These are phyloP conservation scores for Myrmecophaga tridactyla DNA, from an alignment of 2,113 vertebrate genomes.

Conservation along the genomic window DNA sequence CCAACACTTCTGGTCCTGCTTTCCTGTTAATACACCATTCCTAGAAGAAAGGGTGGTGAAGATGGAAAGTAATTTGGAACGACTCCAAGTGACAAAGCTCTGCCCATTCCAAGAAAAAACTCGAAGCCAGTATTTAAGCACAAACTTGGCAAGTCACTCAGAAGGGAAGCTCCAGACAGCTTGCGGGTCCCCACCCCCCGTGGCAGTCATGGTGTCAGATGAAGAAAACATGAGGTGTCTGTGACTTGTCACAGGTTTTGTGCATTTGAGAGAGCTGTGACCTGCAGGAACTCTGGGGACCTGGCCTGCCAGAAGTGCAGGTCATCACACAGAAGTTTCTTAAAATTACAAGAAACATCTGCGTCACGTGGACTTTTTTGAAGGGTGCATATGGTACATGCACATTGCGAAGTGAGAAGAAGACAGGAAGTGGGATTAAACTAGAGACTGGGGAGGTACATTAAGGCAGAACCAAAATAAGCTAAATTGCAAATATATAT, in stretches of 20 bases:
- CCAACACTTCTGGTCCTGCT: slow-evolving; percentile 98
- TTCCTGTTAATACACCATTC: slow-evolving; percentile 96
- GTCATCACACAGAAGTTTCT: slow-evolving; percentile 69
- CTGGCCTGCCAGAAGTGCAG: slow-evolving; percentile 78
- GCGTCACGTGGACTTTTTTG: slow-evolving; percentile 77
- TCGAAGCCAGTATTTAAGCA: slow-evolving; percentile 96
- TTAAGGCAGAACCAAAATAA: slow-evolving; percentile 85
- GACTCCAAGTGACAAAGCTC: slow-evolving; percentile 97
- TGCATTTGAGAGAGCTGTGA: slow-evolving; percentile 63
- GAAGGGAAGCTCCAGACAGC: slow-evolving; percentile 98
- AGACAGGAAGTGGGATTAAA: slow-evolving; percentile 78
- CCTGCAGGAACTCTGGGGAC: slow-evolving; percentile 78
- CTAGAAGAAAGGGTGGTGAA: slow-evolving; percentile 98
- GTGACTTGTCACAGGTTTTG: slow-evolving; percentile 66
- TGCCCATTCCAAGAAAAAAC: slow-evolving; percentile 97
- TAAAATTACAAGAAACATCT: slow-evolving; percentile 78
- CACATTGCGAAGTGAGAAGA: slow-evolving; percentile 79
- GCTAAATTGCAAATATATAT: too few relatives aligned
- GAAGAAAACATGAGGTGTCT: slow-evolving; percentile 93
- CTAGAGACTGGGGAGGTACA: slow-evolving; percentile 82
- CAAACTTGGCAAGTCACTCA: slow-evolving; percentile 94
- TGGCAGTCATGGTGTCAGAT: slow-evolving; percentile 97
- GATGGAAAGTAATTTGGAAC: slow-evolving; percentile 97
- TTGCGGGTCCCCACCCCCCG: slow-evolving; percentile 95
- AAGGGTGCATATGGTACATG: slow-evolving; percentile 82